Evolutionary conservation across 2,797 vertebrate genomes (phyloP).

Genomic region (Pygocentrus nattereri): DNA sequence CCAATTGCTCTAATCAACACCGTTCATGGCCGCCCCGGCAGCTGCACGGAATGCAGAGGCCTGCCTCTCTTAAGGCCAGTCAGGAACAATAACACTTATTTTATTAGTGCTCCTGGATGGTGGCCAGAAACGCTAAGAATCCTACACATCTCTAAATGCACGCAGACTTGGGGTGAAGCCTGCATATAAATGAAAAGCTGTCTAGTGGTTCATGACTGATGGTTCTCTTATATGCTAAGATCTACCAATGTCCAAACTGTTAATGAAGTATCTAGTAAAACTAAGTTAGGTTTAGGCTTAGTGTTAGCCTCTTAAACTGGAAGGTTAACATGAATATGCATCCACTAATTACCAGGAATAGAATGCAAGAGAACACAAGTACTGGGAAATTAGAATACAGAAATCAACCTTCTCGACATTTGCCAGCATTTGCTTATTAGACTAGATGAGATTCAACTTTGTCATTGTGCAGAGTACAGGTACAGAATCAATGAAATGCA

Average conservation of each 20-base stretch:
- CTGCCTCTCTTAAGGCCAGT: constrained; percentile 67
- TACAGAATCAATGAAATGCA: no score
- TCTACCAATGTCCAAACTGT: background rate
- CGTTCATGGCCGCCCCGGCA: constrained; percentile 71
- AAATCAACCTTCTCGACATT: no score
- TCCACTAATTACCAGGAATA: background rate
- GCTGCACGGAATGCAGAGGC: constrained; percentile 45
- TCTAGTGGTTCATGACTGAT: constrained; percentile 11
- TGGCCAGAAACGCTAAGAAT: constrained; percentile 66
- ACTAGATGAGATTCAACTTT: no score
- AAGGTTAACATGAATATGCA: background rate
- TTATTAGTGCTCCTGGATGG: constrained; percentile 68
- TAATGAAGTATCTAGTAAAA: background rate
- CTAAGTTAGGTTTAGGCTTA: background rate
- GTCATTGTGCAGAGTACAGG: no score
- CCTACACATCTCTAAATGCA: constrained; percentile 61
- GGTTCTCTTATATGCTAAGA: background rate
- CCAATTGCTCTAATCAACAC: constrained; percentile 82
- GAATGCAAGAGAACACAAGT: no score
- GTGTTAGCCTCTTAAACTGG: no score
- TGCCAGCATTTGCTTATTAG: no score
- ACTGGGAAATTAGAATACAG: no score
- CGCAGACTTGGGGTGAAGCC: constrained; percentile 38
- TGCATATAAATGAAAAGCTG: constrained; percentile 50
- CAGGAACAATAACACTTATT: constrained; percentile 80